phyloP scores from a whole-genome alignment of 1,140 invertebrate species.

The Platyscapa corneri region DNA sequence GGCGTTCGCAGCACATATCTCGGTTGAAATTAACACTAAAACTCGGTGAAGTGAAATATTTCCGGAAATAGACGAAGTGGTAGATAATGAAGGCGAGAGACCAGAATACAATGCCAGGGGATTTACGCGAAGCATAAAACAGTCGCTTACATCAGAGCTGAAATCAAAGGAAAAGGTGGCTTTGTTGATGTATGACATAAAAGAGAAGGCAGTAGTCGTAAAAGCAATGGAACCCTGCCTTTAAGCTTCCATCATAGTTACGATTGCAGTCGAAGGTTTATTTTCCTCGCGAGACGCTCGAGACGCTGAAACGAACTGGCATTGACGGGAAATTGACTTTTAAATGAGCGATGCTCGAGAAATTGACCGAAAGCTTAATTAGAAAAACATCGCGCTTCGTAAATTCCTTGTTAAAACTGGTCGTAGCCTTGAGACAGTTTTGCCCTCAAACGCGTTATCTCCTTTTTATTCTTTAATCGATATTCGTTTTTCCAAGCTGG shows the following conservation, averaged over 20 bases:
- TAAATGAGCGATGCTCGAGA: background rate
- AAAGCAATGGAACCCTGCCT: background rate
- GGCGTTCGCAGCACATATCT: too few species aligned
- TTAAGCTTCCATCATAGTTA: background rate
- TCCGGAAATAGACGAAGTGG: too few species aligned
- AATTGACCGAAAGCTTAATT: background rate
- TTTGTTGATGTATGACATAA: background rate
- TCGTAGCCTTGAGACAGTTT: too few species aligned
- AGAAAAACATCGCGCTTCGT: too few species aligned
- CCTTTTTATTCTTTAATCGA: too few species aligned
- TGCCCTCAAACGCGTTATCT: too few species aligned
- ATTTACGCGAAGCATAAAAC: background rate
- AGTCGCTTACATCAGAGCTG: background rate
- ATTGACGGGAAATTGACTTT: background rate
- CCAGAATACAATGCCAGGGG: too few species aligned
- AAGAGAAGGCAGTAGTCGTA: constrained; percentile 10
- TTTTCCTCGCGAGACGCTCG: background rate
- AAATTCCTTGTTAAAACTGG: too few species aligned
- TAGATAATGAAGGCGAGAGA: too few species aligned
- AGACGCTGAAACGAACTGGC: background rate
- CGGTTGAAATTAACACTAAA: too few species aligned
- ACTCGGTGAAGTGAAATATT: too few species aligned
- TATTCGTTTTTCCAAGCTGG: too few species aligned
- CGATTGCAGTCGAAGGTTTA: background rate
- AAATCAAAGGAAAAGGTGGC: background rate